These are phyloP conservation scores for Malaclemys terrapin DNA, from an alignment of 2,113 vertebrate species.

Conservation along the genomic window DNA sequence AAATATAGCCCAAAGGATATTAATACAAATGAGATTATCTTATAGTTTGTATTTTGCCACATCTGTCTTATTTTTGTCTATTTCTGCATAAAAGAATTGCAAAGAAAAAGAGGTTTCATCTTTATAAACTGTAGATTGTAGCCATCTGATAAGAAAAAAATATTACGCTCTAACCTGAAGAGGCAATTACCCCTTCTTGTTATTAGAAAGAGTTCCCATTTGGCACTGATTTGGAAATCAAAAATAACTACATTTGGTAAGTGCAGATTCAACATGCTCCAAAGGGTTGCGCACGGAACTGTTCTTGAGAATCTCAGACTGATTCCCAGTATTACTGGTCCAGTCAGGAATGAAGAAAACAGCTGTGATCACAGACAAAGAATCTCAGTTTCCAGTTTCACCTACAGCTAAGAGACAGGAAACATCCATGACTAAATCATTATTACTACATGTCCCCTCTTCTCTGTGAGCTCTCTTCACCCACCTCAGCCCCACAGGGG, in stretches of 20 bases:
- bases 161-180: background rate
- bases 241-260: background rate
- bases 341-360: background rate
- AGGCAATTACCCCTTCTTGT: background rate
- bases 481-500: background rate
- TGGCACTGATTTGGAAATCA: background rate
- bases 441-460: background rate
- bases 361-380: background rate
- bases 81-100: background rate
- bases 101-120: background rate
- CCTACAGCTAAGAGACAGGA: background rate
- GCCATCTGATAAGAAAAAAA: background rate
- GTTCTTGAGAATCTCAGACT: background rate
- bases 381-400: background rate
- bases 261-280: background rate
- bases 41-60: background rate
- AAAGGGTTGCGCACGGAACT: background rate
- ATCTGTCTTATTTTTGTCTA: constrained; percentile 34
- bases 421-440: background rate
- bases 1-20: background rate
- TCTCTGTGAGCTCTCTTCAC: background rate
- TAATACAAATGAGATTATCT: constrained; percentile 22
- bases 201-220: background rate
- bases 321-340: background rate
- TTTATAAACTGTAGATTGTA: background rate